These are phyloP conservation scores for Syngnathoides biaculeatus DNA, from an alignment of 2,113 vertebrate genomes.

Conservation along the genomic window DNA sequence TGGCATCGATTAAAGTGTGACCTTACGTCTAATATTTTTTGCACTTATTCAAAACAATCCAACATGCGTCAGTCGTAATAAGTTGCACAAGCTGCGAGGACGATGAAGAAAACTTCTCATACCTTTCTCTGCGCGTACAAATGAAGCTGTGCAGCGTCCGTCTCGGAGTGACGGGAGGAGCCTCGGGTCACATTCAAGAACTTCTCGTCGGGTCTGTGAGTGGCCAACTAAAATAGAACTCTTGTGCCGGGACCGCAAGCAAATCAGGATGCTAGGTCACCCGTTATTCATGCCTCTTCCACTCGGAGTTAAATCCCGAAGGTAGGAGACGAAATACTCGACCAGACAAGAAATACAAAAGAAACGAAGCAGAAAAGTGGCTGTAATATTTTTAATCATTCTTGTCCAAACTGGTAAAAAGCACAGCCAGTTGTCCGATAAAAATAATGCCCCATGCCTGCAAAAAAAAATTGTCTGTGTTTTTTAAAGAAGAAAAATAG, in stretches of 20 bases:
- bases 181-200: conserved; percentile 40
- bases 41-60: neutral
- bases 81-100: neutral
- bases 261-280: conserved; percentile 5
- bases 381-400: neutral
- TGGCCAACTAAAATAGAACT: conserved; percentile 67
- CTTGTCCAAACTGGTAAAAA: neutral
- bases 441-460: neutral
- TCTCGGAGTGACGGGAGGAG: conserved; percentile 40
- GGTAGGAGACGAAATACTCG: neutral
- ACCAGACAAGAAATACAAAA: neutral
- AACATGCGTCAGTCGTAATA: neutral
- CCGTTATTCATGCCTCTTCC: neutral
- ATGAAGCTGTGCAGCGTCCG: conserved; percentile 32
- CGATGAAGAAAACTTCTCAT: conserved; percentile 17
- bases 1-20: neutral
- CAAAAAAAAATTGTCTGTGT: neutral
- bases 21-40: neutral
- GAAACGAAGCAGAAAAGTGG: conserved; percentile 2
- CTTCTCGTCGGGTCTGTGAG: conserved; percentile 54
- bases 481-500: no score
- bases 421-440: neutral
- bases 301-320: neutral
- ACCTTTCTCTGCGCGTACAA: conserved; percentile 47
- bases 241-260: conserved; percentile 34